These are phyloP conservation scores for Leptopilina boulardi DNA, from an alignment of 1,140 invertebrate species.

Conservation along the genomic window DNA sequence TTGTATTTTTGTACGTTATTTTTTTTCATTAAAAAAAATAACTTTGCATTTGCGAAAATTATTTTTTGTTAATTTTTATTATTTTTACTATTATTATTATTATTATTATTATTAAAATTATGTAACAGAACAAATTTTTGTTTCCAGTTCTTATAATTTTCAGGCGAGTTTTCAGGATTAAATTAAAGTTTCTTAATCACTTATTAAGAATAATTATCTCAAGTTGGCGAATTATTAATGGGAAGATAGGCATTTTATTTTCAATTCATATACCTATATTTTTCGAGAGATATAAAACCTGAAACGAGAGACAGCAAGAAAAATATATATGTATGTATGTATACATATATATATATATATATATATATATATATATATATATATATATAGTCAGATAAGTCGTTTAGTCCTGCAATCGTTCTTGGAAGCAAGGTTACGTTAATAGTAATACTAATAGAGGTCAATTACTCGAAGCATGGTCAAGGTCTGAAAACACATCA, in stretches of 20 bases:
- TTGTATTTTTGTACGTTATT: too few species aligned
- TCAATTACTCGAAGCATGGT: constrained; percentile 10
- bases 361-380: too few species aligned
- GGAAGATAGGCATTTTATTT: background rate
- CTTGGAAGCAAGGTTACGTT: background rate
- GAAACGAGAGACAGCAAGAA: background rate
- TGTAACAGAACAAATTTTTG: too few species aligned
- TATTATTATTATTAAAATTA: background rate
- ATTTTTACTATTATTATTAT: too few species aligned
- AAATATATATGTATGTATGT: too few species aligned
- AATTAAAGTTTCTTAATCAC: background rate
- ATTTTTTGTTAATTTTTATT: too few species aligned
- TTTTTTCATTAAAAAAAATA: too few species aligned
- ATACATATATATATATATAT: too few species aligned
- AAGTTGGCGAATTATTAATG: background rate
- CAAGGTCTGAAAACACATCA: background rate
- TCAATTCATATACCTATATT: background rate
- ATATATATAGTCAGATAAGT: background rate
- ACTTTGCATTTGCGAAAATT: too few species aligned
- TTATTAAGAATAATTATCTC: constrained; percentile 1
- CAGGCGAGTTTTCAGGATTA: background rate
- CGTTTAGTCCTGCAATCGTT: background rate
- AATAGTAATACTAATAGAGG: constrained; percentile 22
- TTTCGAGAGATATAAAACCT: background rate
- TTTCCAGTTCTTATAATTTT: background rate